Evolutionary conservation across 2,888 invertebrate species (phyloP), one percentile per base, ranked within the genome.

Genomic region (Eurois occulta): DNA sequence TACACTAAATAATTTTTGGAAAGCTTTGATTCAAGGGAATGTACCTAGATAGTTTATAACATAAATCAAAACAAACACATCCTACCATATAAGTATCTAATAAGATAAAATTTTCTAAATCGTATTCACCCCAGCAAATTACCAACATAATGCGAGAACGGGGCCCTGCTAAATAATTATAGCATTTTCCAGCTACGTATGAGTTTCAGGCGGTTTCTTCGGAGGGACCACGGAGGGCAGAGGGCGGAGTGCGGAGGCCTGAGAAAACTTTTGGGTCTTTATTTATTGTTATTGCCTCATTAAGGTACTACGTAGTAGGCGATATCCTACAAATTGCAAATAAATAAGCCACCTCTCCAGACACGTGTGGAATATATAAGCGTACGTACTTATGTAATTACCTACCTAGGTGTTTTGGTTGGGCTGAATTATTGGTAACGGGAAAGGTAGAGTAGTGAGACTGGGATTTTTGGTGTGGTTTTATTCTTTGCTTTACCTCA

Each of bases 241-340:
- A 92, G 92, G 90, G 94, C 62, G 81, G 71, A 72, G 77, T 93
- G 94, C 92, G 93, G 93, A 92, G 92, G 92, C 93, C 94, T 92
- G 92, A 95, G 95, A 95, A 95, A 96, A 96, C 94, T 96, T 96
- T 96, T 95, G 96, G 96, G 96, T 95, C 96, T 94, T 96, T 96
- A 96, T 96, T 96, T 96, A 96, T 96, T 96, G 96, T 96, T 96
- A 96, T 96, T 95, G 93, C 96, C 96, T 96, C 96, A 96, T 96
- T 96, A 96, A 95, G 95, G 95, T 95, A 94, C 94, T 95, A 95
- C 95, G 94, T 94, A 95, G 94, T 93, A 94, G 94, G 93, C 95
- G 95, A 96, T 96, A 96, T 95, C 94, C 95, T 93, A 95, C 96
- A 95, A 96, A 96, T 96, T 96, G 94, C 95, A 94, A 95, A 96